These are phyloP conservation scores for Xiphophorus hellerii DNA, from an alignment of 2,113 vertebrate genomes.

Conservation along the genomic window DNA sequence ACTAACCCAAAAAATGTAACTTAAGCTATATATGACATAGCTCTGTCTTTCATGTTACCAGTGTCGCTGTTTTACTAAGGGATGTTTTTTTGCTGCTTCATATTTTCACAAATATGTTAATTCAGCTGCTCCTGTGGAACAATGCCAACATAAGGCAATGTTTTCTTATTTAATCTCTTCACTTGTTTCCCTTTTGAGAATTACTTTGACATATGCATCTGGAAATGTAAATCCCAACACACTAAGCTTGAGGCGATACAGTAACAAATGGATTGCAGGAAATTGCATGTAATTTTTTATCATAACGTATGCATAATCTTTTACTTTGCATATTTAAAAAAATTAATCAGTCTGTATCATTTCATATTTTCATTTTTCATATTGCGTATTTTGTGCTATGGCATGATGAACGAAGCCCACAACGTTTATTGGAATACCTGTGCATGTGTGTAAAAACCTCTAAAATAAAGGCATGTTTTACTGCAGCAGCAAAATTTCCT, in stretches of 20 bases:
- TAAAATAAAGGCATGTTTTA: too few species aligned
- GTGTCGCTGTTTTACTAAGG: slow-evolving; percentile 14
- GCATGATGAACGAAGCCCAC: too few species aligned
- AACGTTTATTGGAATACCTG: too few species aligned
- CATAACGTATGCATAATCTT: background rate
- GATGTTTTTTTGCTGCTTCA: background rate
- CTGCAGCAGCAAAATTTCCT: too few species aligned
- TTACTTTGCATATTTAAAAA: background rate
- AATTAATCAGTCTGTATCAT: too few species aligned
- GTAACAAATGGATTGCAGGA: background rate
- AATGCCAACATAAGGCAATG: background rate
- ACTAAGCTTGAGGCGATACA: background rate
- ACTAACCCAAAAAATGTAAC: slow-evolving; percentile 3
- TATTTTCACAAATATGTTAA: slow-evolving; percentile 8
- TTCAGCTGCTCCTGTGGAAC: background rate
- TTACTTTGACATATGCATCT: slow-evolving; percentile 11
- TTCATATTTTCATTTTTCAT: background rate
- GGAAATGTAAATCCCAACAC: background rate
- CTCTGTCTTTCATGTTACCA: slow-evolving; percentile 8
- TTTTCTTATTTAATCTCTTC: background rate
- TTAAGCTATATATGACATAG: background rate
- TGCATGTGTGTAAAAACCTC: too few species aligned
- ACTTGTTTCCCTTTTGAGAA: slow-evolving; percentile 9
- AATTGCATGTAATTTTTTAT: background rate
- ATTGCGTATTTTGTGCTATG: background rate